Percentiles rank a stretch among this genome's conserved stretches.
phyloP scores from a whole-genome alignment of 2,797 vertebrate genomes.

The Gymnothorax javanicus region DNA sequence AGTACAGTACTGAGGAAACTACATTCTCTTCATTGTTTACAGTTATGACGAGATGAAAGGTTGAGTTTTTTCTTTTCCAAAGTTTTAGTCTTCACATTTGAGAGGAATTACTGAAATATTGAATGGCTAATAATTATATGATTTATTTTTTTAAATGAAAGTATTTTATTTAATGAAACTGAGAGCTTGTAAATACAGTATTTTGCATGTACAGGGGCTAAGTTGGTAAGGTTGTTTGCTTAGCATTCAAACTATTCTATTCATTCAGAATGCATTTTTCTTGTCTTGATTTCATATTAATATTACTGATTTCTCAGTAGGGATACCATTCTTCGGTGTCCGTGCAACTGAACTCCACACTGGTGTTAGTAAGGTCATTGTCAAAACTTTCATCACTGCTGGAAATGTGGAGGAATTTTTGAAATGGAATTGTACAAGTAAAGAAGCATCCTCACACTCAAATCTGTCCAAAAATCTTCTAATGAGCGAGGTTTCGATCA shows the following conservation, averaged over 20 bases:
- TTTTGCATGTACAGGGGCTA: neutral
- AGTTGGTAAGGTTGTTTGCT: neutral
- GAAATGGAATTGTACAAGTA: no score
- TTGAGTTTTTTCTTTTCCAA: neutral
- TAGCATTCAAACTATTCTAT: neutral
- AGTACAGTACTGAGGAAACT: neutral
- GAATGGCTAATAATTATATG: neutral
- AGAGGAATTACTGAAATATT: neutral
- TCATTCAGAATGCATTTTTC: neutral
- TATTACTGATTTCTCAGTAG: neutral
- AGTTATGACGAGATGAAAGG: neutral
- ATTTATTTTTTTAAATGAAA: neutral
- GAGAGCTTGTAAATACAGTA: neutral
- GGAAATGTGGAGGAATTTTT: neutral
- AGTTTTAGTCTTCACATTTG: neutral
- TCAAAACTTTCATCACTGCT: neutral
- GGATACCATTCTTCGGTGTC: neutral
- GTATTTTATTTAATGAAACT: neutral
- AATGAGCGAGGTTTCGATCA: no score
- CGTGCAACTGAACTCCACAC: neutral
- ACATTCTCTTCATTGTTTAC: neutral
- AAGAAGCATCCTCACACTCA: no score
- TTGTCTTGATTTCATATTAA: neutral
- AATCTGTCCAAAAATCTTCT: no score
- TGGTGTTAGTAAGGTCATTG: neutral